Percentiles rank a stretch among this genome's conserved stretches.
These are phyloP conservation scores for Xylota segnis DNA, from an alignment of 2,888 invertebrate species.

Conservation along the genomic window DNA sequence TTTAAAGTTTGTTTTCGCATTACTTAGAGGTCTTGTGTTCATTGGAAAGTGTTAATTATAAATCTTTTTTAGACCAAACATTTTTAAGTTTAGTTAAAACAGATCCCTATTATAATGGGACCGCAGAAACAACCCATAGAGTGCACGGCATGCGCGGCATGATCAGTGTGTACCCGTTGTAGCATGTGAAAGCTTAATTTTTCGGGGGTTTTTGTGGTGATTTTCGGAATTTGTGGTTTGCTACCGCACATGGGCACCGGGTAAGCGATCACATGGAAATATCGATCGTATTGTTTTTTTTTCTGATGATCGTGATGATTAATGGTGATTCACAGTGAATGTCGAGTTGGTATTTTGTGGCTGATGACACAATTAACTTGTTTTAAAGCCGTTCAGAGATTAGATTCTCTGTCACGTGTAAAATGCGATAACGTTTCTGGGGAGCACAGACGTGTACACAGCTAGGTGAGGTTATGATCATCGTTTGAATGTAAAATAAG, in stretches of 20 bases:
- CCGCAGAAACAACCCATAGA: conserved; percentile 25
- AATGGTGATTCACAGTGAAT: conserved; percentile 13
- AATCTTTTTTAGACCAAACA: conserved; percentile 46
- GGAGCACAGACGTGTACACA: too few species aligned
- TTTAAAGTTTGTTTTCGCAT: conserved; percentile 48
- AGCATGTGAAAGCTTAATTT: conserved; percentile 2
- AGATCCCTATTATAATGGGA: conserved; percentile 71
- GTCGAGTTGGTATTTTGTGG: too few species aligned
- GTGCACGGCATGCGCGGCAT: neutral
- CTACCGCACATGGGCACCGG: conserved; percentile 43
- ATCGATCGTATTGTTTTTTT: conserved; percentile 61
- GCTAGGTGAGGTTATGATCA: too few species aligned
- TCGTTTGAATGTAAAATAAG: too few species aligned
- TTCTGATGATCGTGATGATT: conserved; percentile 46
- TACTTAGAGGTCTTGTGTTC: conserved; percentile 16
- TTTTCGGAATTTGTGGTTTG: neutral
- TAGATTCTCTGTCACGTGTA: too few species aligned
- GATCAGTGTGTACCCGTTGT: conserved; percentile 3
- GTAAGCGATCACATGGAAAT: conserved; percentile 62
- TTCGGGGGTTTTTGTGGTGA: neutral
- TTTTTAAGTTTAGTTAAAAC: conserved; percentile 72
- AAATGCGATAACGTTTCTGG: too few species aligned
- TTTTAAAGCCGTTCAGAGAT: too few species aligned
- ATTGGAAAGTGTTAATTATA: conserved; percentile 37
- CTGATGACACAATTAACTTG: too few species aligned